Conservation (phyloP, 2,888 invertebrate species). For the Loripinus fragilis region DNA sequence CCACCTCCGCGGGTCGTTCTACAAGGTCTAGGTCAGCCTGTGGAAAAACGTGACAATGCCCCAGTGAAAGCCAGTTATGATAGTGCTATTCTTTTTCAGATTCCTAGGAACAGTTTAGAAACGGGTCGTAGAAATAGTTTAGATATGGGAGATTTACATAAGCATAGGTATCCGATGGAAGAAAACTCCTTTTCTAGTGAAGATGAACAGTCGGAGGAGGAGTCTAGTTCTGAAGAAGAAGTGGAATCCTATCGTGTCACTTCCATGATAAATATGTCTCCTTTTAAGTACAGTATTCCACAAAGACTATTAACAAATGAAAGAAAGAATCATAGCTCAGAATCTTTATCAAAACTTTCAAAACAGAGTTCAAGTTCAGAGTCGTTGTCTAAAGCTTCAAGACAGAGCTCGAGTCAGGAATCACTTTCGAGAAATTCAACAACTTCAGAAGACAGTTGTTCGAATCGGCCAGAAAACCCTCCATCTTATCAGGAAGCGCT, state of each 20-base stretch:
- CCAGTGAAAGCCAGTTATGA: constrained; percentile 71
- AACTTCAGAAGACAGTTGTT: constrained; percentile 26
- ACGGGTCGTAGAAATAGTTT: constrained; percentile 5
- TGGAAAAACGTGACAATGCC: constrained; percentile 43
- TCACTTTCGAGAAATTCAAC: constrained; percentile 37
- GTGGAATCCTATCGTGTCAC: constrained; percentile 37
- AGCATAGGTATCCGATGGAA: constrained; percentile 48
- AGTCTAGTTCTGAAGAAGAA: constrained; percentile 43
- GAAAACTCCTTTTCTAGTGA: constrained; percentile 58
- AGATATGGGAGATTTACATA: constrained; percentile 36
- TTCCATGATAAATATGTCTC: constrained; percentile 38
- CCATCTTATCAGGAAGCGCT: constrained; percentile 79
- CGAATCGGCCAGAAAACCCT: constrained; percentile 71
- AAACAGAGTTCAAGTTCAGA: constrained; percentile 43
- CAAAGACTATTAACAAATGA: constrained; percentile 35
- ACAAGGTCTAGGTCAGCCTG: constrained; percentile 58
- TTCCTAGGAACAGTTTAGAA: constrained; percentile 50
- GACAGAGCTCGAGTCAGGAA: constrained; percentile 41
- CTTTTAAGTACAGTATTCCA: constrained; percentile 40
- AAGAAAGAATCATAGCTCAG: not conserved
- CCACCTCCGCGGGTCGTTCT: constrained; percentile 75
- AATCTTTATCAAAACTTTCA: constrained; percentile 19
- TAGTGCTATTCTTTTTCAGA: constrained; percentile 62
- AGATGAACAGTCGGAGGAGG: constrained; percentile 26
- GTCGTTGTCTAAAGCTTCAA: constrained; percentile 38